phyloP scores from a whole-genome alignment of 2,888 invertebrate genomes.

The Philereme transversata region DNA sequence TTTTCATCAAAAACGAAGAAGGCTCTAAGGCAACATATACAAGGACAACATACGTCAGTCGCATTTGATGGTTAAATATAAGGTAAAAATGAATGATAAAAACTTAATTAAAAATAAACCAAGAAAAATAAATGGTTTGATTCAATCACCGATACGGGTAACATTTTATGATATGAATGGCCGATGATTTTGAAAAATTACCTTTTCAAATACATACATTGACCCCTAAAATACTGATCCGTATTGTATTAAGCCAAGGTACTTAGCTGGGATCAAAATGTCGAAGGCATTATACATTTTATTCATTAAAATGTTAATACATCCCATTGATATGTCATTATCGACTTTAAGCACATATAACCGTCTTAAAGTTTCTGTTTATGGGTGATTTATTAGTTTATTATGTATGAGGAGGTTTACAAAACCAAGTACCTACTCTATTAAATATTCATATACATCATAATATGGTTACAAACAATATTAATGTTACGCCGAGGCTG shows the following conservation, averaged over 20 bases:
- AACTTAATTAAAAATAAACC: slow-evolving; percentile 1
- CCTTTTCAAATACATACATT: slow-evolving; percentile 6
- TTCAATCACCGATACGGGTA: neutral
- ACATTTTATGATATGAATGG: neutral
- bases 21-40: neutral
- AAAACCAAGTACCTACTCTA: neutral
- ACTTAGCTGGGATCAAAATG: slow-evolving; percentile 9
- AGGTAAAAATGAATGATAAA: slow-evolving; percentile 5
- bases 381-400: slow-evolving; percentile 2
- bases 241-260: neutral
- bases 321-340: slow-evolving; percentile 16
- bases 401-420: slow-evolving; percentile 2
- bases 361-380: slow-evolving; percentile 8
- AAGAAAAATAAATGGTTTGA: neutral
- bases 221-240: slow-evolving; percentile 2
- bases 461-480: no score
- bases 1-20: no score
- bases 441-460: no score
- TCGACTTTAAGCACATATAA: slow-evolving; percentile 8
- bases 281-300: neutral
- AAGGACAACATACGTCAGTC: slow-evolving; percentile 8
- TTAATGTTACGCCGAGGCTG: no score
- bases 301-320: slow-evolving; percentile 11
- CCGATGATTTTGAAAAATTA: slow-evolving; percentile 6
- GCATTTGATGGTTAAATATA: slow-evolving; percentile 8